Evolutionary conservation across 2,888 invertebrate genomes (phyloP), one percentile per base, ranked within the genome.

Genomic region (Agrilus cyanescens): DNA sequence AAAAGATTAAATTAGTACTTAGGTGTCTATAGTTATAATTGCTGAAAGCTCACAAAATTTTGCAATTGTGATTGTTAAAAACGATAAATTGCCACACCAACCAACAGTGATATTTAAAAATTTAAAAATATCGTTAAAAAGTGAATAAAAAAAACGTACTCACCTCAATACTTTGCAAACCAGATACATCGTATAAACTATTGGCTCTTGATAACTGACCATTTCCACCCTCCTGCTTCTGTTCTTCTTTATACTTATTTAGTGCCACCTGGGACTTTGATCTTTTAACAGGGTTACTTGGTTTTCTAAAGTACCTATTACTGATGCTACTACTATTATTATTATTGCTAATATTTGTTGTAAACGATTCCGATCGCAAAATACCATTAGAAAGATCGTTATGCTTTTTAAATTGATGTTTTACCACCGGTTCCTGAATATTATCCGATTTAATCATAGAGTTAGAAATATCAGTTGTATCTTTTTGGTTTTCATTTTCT

Each of bases 161-260:
- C 58, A 69, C 69, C 66, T 64, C 68, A 47, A 68, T 57, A 53
- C 68, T 68, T 53, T 69, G 69, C 40, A 69, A 57, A 32, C 67
- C 68, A 37, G 67, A 65, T 14, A 67, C 63, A 50, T 69, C 69
- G 48, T 62, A 62, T 37, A 66, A 57, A 53, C 66, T 67, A 44
- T 59, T 65, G 16, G 64, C 65, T 51, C 60, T 63, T 4, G 58
- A 55, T 31, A 63, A 51, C n/a, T 48, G 48, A 8, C 45, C 46
- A 4, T 38, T 44, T 34, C 48, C 42, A 12, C 25, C 33, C 13
- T 43, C 46, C 7, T 39, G 44, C 20, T 41, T 44, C 33, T 38
- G 50, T 10, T 53, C 53, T 5, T 55, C 49, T 40, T 52, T 60
- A 44, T 58, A 58, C 49, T 57, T 60, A 43, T 63, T 65, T 33